Conservation (phyloP, 2,113 vertebrate species). For the Phaethon lepturus region DNA sequence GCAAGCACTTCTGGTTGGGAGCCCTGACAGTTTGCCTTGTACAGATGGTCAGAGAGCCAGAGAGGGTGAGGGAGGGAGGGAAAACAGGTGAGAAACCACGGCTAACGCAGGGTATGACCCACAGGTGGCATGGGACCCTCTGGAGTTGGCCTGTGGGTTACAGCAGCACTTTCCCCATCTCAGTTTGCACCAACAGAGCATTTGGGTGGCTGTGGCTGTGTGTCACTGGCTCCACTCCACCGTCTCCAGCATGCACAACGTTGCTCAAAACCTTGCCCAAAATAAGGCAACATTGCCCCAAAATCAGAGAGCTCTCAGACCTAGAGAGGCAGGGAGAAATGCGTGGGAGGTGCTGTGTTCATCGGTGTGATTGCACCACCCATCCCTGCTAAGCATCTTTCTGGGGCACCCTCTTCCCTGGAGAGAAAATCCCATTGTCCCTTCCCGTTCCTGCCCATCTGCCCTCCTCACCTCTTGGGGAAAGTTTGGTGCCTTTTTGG, state of each 20-base stretch:
- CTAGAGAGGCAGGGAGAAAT: neutral
- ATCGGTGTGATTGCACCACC: rapidly evolving
- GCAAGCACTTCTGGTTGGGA: conserved; percentile 24
- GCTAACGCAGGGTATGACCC: rapidly evolving
- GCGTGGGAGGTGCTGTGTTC: neutral
- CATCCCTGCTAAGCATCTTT: neutral
- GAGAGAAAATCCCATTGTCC: neutral
- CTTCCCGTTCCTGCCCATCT: neutral
- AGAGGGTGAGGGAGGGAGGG: neutral
- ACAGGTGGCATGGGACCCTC: neutral
- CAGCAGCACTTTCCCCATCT: neutral
- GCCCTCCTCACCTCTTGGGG: neutral
- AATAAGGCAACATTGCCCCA: neutral
- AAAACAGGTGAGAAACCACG: rapidly evolving
- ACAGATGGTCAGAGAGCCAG: neutral
- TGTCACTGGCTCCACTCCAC: neutral
- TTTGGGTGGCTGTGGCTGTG: neutral
- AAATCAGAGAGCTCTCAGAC: neutral
- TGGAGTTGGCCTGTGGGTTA: neutral
- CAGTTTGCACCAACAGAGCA: neutral
- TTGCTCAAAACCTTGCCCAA: neutral
- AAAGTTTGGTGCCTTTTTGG: neutral
- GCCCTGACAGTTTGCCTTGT: neutral
- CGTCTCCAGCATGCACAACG: rapidly evolving
- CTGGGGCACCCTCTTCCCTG: rapidly evolving